Conservation (phyloP, 2,113 vertebrate genomes). For the crab-eating macaque (Macaca fascicularis) region DNA sequence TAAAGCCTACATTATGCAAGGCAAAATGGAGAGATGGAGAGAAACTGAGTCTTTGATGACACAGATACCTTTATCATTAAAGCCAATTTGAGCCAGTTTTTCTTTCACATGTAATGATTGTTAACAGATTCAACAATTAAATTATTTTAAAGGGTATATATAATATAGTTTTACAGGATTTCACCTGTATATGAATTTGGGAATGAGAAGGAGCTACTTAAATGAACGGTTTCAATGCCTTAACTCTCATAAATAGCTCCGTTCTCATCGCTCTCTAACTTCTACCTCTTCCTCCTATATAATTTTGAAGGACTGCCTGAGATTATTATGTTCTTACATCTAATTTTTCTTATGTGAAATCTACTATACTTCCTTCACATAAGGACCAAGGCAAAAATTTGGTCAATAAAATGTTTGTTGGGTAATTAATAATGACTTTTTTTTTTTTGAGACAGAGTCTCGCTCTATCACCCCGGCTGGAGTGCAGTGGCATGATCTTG, state of each 20-base stretch:
- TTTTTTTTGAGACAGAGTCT: no score
- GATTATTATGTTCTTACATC: neutral
- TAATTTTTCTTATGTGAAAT: neutral
- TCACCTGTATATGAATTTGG: neutral
- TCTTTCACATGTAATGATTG: conserved; percentile 4
- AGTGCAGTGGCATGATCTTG: no score
- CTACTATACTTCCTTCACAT: neutral
- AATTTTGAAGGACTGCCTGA: conserved; percentile 23
- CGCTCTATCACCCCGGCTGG: no score
- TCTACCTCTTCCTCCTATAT: neutral
- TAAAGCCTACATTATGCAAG: neutral
- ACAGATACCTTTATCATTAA: neutral
- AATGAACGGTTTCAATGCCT: neutral
- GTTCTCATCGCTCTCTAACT: neutral
- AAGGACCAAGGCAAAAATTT: neutral
- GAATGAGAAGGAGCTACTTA: neutral
- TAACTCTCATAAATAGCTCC: neutral
- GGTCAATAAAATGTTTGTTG: neutral
- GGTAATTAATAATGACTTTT: neutral
- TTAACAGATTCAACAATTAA: neutral
- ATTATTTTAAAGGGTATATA: neutral
- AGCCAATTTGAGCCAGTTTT: neutral
- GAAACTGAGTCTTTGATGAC: neutral
- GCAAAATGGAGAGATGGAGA: neutral
- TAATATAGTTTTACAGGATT: neutral